These are phyloP conservation scores for Steinernema scapterisci DNA, from an alignment of 2,888 invertebrate species.

Conservation along the genomic window DNA sequence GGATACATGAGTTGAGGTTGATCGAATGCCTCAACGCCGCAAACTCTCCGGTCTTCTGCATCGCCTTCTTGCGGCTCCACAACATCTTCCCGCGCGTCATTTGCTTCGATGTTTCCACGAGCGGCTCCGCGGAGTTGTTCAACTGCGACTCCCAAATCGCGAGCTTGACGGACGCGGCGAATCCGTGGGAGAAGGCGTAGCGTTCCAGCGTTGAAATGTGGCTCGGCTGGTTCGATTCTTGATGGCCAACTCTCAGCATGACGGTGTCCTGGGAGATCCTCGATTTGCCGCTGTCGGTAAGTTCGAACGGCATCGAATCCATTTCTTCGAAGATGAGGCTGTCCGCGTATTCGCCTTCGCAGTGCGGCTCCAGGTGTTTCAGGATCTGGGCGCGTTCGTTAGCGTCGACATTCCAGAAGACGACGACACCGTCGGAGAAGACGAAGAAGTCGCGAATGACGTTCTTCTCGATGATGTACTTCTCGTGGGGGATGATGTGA, in stretches of 20 bases:
- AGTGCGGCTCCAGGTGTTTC: neutral
- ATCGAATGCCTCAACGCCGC: slow-evolving; percentile 75
- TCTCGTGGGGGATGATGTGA: slow-evolving; percentile 52
- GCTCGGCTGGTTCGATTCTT: neutral
- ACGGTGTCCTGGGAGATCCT: slow-evolving; percentile 1
- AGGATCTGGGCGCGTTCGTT: slow-evolving; percentile 22
- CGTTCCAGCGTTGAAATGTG: slow-evolving; percentile 75
- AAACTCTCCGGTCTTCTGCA: slow-evolving; percentile 58
- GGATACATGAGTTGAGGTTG: slow-evolving; percentile 87
- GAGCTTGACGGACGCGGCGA: slow-evolving; percentile 88
- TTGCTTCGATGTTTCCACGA: slow-evolving; percentile 73
- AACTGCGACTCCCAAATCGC: slow-evolving; percentile 90
- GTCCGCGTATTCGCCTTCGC: neutral
- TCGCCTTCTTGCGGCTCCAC: slow-evolving; percentile 56
- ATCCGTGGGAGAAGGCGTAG: slow-evolving; percentile 91
- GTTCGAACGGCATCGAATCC: slow-evolving; percentile 17
- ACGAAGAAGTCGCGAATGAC: slow-evolving; percentile 52
- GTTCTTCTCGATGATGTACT: slow-evolving; percentile 53
- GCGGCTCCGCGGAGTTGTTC: slow-evolving; percentile 81
- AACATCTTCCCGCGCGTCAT: slow-evolving; percentile 51
- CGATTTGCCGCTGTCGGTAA: neutral
- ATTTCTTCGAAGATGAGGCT: neutral
- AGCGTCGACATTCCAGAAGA: slow-evolving; percentile 59
- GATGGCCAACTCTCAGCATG: neutral
- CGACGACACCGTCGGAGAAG: slow-evolving; percentile 61